Evolutionary conservation across 2,888 invertebrate genomes (phyloP).

Genomic region (Pseudococcus longispinus): DNA sequence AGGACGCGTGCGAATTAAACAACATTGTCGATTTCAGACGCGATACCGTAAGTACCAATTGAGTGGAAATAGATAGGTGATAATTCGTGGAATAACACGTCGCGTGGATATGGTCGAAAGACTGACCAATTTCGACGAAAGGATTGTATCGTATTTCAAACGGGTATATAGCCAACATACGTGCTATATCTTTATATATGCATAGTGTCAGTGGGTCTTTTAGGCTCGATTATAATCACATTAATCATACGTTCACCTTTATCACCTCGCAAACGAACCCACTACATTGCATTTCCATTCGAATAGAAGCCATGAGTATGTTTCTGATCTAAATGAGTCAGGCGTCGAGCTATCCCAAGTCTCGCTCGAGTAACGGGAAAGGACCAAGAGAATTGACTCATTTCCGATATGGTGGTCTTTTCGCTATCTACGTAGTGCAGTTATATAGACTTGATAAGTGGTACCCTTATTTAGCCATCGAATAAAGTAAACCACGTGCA

Average conservation of each 20-base stretch:
- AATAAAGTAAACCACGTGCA: background rate
- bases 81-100: background rate
- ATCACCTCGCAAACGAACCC: background rate
- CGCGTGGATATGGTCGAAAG: background rate
- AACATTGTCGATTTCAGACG: background rate
- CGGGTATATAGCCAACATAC: background rate
- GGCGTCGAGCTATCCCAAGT: background rate
- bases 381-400: conserved; percentile 31
- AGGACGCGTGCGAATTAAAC: background rate
- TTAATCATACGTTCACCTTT: conserved; percentile 18
- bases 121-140: background rate
- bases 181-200: too few species aligned
- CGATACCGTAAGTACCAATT: background rate
- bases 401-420: background rate
- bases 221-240: background rate
- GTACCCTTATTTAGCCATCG: background rate
- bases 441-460: background rate
- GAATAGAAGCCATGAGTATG: background rate
- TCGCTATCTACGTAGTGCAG: background rate
- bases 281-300: background rate
- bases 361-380: background rate
- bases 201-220: background rate
- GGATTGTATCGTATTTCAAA: background rate
- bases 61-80: background rate
- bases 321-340: background rate